Evolutionary conservation across 2,113 vertebrate genomes (phyloP).

Genomic region (Oxygymnocypris stewartii): DNA sequence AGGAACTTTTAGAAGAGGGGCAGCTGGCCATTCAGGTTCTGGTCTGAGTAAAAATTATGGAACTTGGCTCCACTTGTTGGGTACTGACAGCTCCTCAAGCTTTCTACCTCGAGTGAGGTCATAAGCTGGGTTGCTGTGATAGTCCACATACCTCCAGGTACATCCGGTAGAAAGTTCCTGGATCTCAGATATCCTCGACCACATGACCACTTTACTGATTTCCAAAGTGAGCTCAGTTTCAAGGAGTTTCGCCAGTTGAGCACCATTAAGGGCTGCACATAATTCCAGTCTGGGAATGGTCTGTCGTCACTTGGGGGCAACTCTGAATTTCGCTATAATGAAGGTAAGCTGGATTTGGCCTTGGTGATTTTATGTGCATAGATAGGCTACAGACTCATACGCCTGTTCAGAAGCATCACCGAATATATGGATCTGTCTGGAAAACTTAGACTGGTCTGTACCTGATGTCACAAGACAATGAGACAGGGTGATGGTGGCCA

Average conservation of each 20-base stretch:
- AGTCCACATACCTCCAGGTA: neutral
- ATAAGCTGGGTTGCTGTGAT: neutral
- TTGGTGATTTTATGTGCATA: neutral
- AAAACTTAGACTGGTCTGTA: neutral
- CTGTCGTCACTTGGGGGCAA: neutral
- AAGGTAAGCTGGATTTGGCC: neutral
- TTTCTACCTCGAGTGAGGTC: constrained; percentile 8
- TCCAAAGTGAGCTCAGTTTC: neutral
- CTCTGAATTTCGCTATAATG: neutral
- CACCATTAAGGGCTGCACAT: neutral
- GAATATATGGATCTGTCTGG: neutral
- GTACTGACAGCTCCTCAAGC: neutral
- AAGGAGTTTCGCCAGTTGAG: neutral
- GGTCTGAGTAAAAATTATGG: neutral
- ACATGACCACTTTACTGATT: neutral
- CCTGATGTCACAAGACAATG: neutral
- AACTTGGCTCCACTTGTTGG: neutral
- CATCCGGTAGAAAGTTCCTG: neutral
- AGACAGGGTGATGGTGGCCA: neutral
- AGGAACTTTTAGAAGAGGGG: too few species aligned
- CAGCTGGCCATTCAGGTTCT: neutral
- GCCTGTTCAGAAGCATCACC: neutral
- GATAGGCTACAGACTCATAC: neutral
- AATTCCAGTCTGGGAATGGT: neutral
- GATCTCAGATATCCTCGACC: neutral